phyloP scores from a whole-genome alignment of 2,888 invertebrate genomes.

The Dromius quadrimaculatus region DNA sequence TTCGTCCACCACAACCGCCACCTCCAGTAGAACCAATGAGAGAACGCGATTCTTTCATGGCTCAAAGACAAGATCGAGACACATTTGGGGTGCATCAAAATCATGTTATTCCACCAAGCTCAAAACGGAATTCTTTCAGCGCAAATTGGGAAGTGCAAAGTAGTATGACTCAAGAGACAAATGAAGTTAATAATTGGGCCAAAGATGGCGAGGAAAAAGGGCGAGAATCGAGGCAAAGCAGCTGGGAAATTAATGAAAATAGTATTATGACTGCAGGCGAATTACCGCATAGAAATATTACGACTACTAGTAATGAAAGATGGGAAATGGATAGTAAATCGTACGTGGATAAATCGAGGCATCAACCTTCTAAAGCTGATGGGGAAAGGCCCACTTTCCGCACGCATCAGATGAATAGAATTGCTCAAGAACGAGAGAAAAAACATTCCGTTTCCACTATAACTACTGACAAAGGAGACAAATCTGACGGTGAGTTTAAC shows the following conservation, averaged over 20 bases:
- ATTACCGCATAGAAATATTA: conserved; percentile 32
- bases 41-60: conserved; percentile 71
- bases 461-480: conserved; percentile 78
- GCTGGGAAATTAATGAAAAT: conserved; percentile 67
- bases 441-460: conserved; percentile 82
- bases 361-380: conserved; percentile 60
- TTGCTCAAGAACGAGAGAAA: conserved; percentile 75
- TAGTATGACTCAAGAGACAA: conserved; percentile 62
- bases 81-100: conserved; percentile 81
- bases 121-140: conserved; percentile 66
- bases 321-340: conserved; percentile 55
- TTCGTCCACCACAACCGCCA: conserved; percentile 74
- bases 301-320: conserved; percentile 56
- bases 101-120: conserved; percentile 62
- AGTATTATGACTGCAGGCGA: conserved; percentile 66
- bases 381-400: conserved; percentile 76
- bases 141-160: conserved; percentile 66
- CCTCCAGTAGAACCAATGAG: conserved; percentile 74
- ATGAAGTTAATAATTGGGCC: conserved; percentile 69
- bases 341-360: conserved; percentile 57
- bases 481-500: conserved; percentile 66
- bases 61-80: conserved; percentile 77
- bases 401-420: conserved; percentile 73
- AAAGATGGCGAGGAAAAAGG: conserved; percentile 62
- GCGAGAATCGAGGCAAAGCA: conserved; percentile 58